phyloP scores from a whole-genome alignment of 2,113 vertebrate species.

The Amphilophus citrinellus region DNA sequence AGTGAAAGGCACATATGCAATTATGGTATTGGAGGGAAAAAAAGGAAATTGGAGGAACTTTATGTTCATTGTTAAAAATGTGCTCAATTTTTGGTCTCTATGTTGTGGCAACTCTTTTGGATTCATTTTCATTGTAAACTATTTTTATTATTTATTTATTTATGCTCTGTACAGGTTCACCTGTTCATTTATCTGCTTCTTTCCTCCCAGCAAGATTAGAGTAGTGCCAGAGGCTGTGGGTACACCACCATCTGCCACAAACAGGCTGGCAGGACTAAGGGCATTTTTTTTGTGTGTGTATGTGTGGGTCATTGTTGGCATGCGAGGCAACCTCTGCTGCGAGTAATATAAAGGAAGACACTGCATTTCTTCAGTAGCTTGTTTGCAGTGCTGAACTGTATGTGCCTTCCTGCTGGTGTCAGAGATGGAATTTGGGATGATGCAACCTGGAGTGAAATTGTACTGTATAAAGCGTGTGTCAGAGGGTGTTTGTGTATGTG shows the following conservation, averaged over 20 bases:
- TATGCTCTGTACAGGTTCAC: slow-evolving; percentile 38
- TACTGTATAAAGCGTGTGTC: background rate
- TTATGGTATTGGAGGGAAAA: background rate
- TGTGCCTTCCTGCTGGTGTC: slow-evolving; percentile 49
- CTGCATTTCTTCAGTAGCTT: slow-evolving; percentile 35
- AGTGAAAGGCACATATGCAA: background rate
- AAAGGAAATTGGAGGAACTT: background rate
- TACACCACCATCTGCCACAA: slow-evolving; percentile 67
- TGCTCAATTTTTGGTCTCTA: background rate
- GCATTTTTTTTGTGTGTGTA: slow-evolving; percentile 42
- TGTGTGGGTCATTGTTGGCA: slow-evolving; percentile 24
- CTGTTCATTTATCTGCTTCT: slow-evolving; percentile 54
- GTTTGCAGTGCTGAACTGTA: slow-evolving; percentile 41
- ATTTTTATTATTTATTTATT: background rate
- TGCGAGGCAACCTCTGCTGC: slow-evolving; percentile 49
- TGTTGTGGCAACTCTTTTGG: background rate
- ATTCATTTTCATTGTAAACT: background rate
- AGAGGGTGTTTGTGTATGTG: background rate
- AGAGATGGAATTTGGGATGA: slow-evolving; percentile 23
- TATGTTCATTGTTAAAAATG: background rate
- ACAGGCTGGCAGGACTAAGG: slow-evolving; percentile 51
- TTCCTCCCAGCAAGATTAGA: slow-evolving; percentile 53
- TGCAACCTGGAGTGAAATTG: slow-evolving; percentile 23
- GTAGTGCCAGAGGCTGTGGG: slow-evolving; percentile 54
- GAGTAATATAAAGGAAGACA: slow-evolving; percentile 44